Base-by-base conservation (phyloP, 2,113 vertebrate species). In the Brachyhypopomus occidentalis region DNA sequence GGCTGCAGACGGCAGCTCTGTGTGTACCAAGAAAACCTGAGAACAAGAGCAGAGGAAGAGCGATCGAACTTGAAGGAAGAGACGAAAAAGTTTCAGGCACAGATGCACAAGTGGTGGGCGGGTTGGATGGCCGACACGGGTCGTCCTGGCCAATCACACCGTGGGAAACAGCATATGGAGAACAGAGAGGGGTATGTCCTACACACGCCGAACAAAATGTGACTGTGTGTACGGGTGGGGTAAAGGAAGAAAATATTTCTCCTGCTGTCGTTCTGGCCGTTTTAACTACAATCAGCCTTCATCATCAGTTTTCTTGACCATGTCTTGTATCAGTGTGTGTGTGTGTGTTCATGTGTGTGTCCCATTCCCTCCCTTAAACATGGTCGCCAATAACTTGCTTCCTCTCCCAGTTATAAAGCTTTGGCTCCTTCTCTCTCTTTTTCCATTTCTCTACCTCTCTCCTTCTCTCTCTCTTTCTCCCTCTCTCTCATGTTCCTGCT, bases 371-470 rank as follows among this genome's bases (percentile, higher is more conserved):
- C 56, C 30, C 30, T 58, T 60, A 17, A 27, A 34, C 34, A 38
- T 34, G 12, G 45, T 52, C 12, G 12, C 45, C 8, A 52, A 52
- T 45, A 38, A 2, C 16, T 22, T 34, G 25, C 63, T 66, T 5
- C 30, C 63, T 19, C 63, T 79, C 27, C 55, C 12, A 25, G 22
- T 60, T 55, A 27, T 41, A 72, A 62, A 27, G 41, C n/a, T 48
- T 7, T 67, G 45, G 34, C 63, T 67, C 30, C 48, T 56, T 74
- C 89, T 89, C 89, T 90, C 88, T 87, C 86, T 87, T 66, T 84
- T 77, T 85, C 84, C 83, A 22, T 84, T 79, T 81, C 86, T 87
- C 55, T 72, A 88, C 89, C 90, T 91, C 88, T 86, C 87, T 87
- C 63, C 36, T n/a, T n/a, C 12, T 14, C 45, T 84, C 78, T 85